Evolutionary conservation across 2,888 invertebrate genomes (phyloP), one percentile per base, ranked within the genome.

Genomic region (Cyclophora punctaria): DNA sequence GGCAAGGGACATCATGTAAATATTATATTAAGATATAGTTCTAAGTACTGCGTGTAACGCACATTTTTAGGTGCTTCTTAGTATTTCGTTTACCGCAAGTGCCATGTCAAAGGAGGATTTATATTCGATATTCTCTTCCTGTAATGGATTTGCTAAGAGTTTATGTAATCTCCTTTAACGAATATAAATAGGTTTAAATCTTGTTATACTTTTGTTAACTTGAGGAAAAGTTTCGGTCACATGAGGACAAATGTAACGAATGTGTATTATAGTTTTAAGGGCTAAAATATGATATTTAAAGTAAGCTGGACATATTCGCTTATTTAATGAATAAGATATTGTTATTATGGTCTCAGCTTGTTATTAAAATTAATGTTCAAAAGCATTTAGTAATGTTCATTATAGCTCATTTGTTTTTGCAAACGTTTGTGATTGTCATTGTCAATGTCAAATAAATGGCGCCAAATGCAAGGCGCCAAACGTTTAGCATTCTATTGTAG

Each of bases 1-100:
- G 73, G 74, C 69, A 71, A 71, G 69, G 71, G 77, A 60, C 34
- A 3, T 67, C 62, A 48, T 81, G 77, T 80, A 79, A 71, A 80
- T 78, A 78, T 58, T 48, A 48, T 56, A 59, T 51, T 46, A 62
- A 20, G 59, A 53, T 52, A 68, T 74, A 71, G 66, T 66, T 64
- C 66, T 68, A 72, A 60, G 52, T 53, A 57, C 47, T 56, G 81
- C 83, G 83, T 82, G 53, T 76, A 61, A 83, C 83, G 83, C 83
- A 77, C 68, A 69, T 47, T 57, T 20, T 49, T 71, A 70, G 68
- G 67, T 72, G 63, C 67, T 20, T 20, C 20, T 61, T 72, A 79
- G 75, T 76, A 68, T 78, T 75, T 67, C 67, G 63, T 63, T 59
- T 58, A 62, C 57, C 61, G 81, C 81, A 80, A 75, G 74, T 78